phyloP scores from a whole-genome alignment of 2,113 vertebrate genomes.

The Maccullochella peelii region DNA sequence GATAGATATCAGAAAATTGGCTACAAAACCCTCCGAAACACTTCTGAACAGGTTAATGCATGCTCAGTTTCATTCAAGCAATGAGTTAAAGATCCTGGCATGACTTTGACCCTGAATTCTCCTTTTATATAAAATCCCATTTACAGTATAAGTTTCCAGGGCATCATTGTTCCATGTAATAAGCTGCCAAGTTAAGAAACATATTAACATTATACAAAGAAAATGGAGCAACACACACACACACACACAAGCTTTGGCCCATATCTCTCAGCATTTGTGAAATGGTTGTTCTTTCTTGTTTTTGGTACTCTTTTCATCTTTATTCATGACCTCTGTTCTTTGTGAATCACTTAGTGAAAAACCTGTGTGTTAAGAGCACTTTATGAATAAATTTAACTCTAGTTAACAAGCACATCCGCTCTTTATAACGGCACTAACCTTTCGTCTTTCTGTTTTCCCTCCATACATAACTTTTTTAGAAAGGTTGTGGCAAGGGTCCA shows the following conservation, averaged over 20 bases:
- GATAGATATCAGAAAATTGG: not conserved
- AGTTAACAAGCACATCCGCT: slow-evolving; percentile 36
- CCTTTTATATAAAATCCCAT: slow-evolving; percentile 8
- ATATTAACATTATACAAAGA: slow-evolving; percentile 29
- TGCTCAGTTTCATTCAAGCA: not conserved
- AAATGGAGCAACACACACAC: slow-evolving; percentile 21
- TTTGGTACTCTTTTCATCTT: slow-evolving; percentile 12
- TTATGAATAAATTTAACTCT: slow-evolving; percentile 47
- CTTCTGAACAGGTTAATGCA: not conserved
- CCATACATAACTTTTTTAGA: slow-evolving; percentile 17
- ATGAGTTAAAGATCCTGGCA: not conserved
- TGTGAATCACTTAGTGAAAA: slow-evolving; percentile 35
- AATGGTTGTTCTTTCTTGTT: slow-evolving; percentile 10
- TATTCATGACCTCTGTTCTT: slow-evolving; percentile 55
- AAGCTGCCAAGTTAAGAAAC: slow-evolving; percentile 43
- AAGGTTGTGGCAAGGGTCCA: slow-evolving; percentile 22
- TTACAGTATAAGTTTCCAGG: slow-evolving; percentile 26
- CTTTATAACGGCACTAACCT: slow-evolving; percentile 33
- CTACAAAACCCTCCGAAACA: not conserved
- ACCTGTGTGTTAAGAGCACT: slow-evolving; percentile 28
- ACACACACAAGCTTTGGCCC: not conserved
- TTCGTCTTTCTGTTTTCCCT: slow-evolving; percentile 9
- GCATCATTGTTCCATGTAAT: slow-evolving; percentile 36
- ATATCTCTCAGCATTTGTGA: slow-evolving; percentile 11
- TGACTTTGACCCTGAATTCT: slow-evolving; percentile 26